Conservation (phyloP, 2,888 invertebrate species). For the Sialis fuliginosa region DNA sequence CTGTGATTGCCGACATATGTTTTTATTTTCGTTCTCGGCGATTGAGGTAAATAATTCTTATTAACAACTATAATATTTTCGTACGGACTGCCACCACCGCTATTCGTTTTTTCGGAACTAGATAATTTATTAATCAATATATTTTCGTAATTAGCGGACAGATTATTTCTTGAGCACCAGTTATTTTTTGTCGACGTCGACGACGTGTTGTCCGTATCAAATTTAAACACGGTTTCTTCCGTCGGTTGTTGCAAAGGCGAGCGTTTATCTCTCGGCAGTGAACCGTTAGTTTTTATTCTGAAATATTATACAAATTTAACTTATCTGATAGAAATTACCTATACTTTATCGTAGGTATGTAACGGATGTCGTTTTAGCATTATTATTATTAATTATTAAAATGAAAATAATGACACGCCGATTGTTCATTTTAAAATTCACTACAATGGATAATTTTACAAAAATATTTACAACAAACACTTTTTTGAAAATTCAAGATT, state of each 20-base stretch:
- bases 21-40: conserved; percentile 41
- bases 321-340: too few relatives aligned
- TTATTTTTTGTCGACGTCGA: conserved; percentile 21
- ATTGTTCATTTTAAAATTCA: too few relatives aligned
- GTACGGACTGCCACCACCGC: conserved; percentile 28
- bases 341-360: too few relatives aligned
- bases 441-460: too few relatives aligned
- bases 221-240: conserved; percentile 18
- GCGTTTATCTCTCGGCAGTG: conserved; percentile 54
- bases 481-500: too few relatives aligned
- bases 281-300: conserved; percentile 82
- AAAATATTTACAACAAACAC: too few relatives aligned
- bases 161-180: conserved; percentile 13
- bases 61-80: conserved; percentile 38
- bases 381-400: too few relatives aligned
- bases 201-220: conserved; percentile 24
- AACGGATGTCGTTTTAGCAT: too few relatives aligned
- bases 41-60: conserved; percentile 31
- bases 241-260: conserved; percentile 20
- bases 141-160: conserved; percentile 17
- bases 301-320: conserved; percentile 13
- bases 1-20: conserved; percentile 26
- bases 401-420: too few relatives aligned
- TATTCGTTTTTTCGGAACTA: conserved; percentile 24
- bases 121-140: conserved; percentile 12